Evolutionary conservation across 2,888 invertebrate genomes (phyloP).

Genomic region (Orthosia gracilis): DNA sequence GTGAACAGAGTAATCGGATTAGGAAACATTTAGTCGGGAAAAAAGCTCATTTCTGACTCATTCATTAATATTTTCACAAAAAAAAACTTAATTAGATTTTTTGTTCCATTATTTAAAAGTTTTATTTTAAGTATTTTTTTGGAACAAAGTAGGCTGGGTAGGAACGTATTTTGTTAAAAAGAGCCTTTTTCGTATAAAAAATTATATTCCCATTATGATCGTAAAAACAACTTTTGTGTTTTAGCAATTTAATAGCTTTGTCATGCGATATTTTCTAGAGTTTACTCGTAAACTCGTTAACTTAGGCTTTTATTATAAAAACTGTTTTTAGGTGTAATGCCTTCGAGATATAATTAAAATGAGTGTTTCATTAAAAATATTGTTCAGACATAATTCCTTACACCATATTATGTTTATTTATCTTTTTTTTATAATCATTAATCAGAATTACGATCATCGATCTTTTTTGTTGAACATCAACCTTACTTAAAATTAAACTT

Average conservation of each 20-base stretch:
- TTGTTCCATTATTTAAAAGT: neutral
- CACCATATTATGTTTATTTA: neutral
- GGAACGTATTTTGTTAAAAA: neutral
- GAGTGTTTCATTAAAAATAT: neutral
- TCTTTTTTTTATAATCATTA: slow-evolving; percentile 7
- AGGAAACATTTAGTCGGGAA: slow-evolving; percentile 10
- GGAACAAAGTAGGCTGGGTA: no score
- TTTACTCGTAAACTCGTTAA: neutral
- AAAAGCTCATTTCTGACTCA: slow-evolving; percentile 16
- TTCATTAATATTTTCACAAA: slow-evolving; percentile 11
- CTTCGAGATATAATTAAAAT: neutral
- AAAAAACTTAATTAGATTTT: neutral
- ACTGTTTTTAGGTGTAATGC: neutral
- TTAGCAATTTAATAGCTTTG: slow-evolving; percentile 7
- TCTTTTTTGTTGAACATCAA: no score
- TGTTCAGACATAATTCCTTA: neutral
- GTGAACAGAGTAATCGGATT: slow-evolving; percentile 36
- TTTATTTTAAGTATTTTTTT: neutral
- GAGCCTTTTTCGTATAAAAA: neutral
- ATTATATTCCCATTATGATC: neutral
- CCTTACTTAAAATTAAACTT: no score
- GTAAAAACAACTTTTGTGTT: slow-evolving; percentile 6
- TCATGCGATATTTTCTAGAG: slow-evolving; percentile 21
- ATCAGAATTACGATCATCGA: neutral
- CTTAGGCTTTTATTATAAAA: neutral